Evolutionary conservation across 2,797 vertebrate genomes (phyloP), one percentile per base, ranked within the genome.

Genomic region (Fringilla coelebs): DNA sequence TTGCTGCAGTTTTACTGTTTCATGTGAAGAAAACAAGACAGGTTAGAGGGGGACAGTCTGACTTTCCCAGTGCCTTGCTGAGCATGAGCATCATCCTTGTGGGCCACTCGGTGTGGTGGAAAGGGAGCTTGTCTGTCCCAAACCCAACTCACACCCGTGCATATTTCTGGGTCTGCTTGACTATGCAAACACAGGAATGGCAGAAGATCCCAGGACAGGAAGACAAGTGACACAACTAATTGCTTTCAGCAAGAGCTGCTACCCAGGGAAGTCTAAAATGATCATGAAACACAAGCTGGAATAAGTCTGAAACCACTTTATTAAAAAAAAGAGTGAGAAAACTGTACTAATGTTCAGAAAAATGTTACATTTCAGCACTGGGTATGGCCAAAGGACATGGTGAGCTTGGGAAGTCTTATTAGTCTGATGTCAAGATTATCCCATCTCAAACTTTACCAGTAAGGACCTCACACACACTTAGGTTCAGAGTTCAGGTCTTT

Each of bases 11-110:
- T 86, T 48, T 22, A 43, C 5, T 6, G 2, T 19, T 63, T 31
- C 22, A 18, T 45, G 54, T 52, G 31, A 67, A 57, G 67, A 5
- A 67, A 77, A 4, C 7, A 40, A 55, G 38, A 78, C 10, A 34
- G 15, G 29, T 32, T 38, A 22, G 31, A 82, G 6, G 9, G 5
- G 25, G 6, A 16, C 25, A 40, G 29, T 29, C 7, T 46, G 81
- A 78, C 15, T 31, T 41, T 81, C 34, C 51, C 12, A 13, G 13
- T 57, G 14, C 20, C 26, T 19, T 40, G 43, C 19, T 76, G 22
- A 73, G 7, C 31, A 54, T 3, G 8, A 28, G 18, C 46, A 67
- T 25, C 0, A 0, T 8, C 17, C 28, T 17, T 2, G 0, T 21
- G 21, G 24, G 7, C 5, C 5, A 22, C 29, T 21, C 19, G 31